Evolutionary conservation across 2,797 vertebrate genomes (phyloP).

Genomic region (Cetoscarus ocellatus): DNA sequence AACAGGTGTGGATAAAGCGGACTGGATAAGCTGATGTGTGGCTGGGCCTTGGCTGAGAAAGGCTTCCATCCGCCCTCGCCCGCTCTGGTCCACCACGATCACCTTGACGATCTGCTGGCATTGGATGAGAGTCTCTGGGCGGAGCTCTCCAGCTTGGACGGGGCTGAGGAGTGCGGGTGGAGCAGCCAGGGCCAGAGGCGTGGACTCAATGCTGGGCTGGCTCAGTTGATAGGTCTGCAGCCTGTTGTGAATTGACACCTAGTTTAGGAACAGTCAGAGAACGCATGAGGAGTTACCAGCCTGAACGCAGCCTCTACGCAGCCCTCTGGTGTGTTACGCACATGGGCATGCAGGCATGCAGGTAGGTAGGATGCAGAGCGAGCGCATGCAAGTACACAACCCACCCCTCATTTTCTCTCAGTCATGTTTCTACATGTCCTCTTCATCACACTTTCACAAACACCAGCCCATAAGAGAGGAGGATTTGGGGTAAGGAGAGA

Average conservation of each 20-base stretch:
- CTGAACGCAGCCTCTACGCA: conserved; percentile 90
- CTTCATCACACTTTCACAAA: conserved; percentile 25
- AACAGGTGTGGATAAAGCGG: conserved; percentile 92
- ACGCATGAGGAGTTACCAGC: conserved; percentile 98
- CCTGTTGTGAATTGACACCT: conserved; percentile 99
- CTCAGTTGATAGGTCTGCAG: conserved; percentile 99
- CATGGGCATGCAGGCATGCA: conserved; percentile 82
- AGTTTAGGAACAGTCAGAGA: conserved; percentile 99
- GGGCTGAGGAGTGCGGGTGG: conserved; percentile 86
- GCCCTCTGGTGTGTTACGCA: conserved; percentile 76
- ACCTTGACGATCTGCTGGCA: conserved; percentile 99
- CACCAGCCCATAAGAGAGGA: conserved; percentile 49
- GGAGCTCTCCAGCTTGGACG: conserved; percentile 83
- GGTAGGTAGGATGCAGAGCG: conserved; percentile 62
- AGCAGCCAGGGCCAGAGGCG: conserved; percentile 87
- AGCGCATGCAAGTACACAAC: conserved; percentile 67
- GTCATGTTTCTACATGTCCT: conserved; percentile 37
- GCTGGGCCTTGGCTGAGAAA: conserved; percentile 96
- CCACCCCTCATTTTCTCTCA: conserved; percentile 33
- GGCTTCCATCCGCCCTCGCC: conserved; percentile 95
- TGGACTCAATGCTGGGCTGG: conserved; percentile 85
- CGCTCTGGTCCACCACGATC: conserved; percentile 97
- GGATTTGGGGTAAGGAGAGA: conserved; percentile 49
- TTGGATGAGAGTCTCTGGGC: conserved; percentile 94
- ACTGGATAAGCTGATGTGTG: conserved; percentile 91